phyloP scores from a whole-genome alignment of 2,113 vertebrate genomes.

The Scomber japonicus region DNA sequence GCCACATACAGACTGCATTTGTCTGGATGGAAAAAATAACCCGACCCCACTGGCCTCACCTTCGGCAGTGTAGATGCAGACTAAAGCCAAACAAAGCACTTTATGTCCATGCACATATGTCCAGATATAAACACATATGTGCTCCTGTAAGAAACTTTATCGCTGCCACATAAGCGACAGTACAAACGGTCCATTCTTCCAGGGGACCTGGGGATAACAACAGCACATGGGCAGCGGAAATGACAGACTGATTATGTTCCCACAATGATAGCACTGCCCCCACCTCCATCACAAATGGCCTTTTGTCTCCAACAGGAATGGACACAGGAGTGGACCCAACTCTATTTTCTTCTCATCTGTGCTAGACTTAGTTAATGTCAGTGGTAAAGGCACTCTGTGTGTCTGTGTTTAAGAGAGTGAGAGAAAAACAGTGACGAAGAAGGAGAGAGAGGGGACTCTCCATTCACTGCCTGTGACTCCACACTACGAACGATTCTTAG shows the following conservation, averaged over 20 bases:
- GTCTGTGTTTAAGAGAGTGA: conserved; percentile 21
- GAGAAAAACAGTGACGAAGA: conserved; percentile 20
- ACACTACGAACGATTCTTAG: conserved; percentile 81
- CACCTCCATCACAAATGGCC: conserved; percentile 90
- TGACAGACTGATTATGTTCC: conserved; percentile 96
- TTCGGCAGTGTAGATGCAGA: conserved; percentile 85
- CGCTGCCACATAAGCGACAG: conserved; percentile 87
- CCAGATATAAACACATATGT: conserved; percentile 93
- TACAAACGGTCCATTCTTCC: conserved; percentile 96
- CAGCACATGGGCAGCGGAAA: conserved; percentile 94
- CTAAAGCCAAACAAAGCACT: conserved; percentile 88
- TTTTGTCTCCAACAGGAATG: conserved; percentile 88
- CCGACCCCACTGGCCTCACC: conserved; percentile 60
- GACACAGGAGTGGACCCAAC: conserved; percentile 65
- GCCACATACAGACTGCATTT: conserved; percentile 70
- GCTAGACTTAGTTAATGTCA: conserved; percentile 66
- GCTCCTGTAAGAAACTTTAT: conserved; percentile 94
- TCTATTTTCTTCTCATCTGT: conserved; percentile 65
- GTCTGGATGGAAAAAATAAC: conserved; percentile 57
- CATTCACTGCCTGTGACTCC: conserved; percentile 73
- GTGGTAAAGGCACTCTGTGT: conserved; percentile 52
- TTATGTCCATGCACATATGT: conserved; percentile 91
- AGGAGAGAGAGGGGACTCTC: conserved; percentile 34
- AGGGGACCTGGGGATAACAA: conserved; percentile 88
- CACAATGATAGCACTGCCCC: conserved; percentile 94